phyloP scores from a whole-genome alignment of 2,888 invertebrate species.

The Platerodrilus igneus region DNA sequence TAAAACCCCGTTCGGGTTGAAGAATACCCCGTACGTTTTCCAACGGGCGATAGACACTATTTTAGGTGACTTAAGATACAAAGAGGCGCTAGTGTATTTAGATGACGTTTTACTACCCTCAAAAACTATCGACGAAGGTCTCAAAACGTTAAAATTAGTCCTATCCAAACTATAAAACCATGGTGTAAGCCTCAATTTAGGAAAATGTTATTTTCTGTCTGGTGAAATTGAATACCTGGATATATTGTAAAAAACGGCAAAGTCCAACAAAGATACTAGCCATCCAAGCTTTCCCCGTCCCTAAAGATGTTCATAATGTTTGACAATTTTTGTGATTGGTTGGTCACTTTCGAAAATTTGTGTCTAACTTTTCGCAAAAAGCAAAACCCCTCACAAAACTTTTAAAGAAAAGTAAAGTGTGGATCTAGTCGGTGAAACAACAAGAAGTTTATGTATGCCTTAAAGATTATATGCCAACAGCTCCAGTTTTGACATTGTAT shows the following conservation, averaged over 20 bases:
- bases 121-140: constrained; percentile 13
- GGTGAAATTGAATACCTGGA: constrained; percentile 29
- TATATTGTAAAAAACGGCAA: constrained; percentile 26
- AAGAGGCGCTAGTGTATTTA: constrained; percentile 24
- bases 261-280: constrained; percentile 29
- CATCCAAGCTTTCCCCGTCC: constrained; percentile 29
- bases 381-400: too few relatives aligned
- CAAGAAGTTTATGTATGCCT: too few relatives aligned
- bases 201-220: constrained; percentile 30
- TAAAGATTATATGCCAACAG: too few relatives aligned
- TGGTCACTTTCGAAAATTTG: too few relatives aligned
- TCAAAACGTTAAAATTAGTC: constrained; percentile 17
- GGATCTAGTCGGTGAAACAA: too few relatives aligned
- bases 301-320: constrained; percentile 30
- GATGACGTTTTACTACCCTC: constrained; percentile 34
- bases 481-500: constrained; percentile 25
- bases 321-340: constrained; percentile 35
- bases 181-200: constrained; percentile 22
- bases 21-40: constrained; percentile 34
- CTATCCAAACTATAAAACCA: constrained; percentile 12
- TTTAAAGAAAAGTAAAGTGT: too few relatives aligned
- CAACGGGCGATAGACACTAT: constrained; percentile 30
- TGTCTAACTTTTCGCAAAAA: too few relatives aligned
- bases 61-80: constrained; percentile 12
- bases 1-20: constrained; percentile 28